Evolutionary conservation across 2,888 invertebrate species (phyloP).

Genomic region (Lepidochrysops patricia): DNA sequence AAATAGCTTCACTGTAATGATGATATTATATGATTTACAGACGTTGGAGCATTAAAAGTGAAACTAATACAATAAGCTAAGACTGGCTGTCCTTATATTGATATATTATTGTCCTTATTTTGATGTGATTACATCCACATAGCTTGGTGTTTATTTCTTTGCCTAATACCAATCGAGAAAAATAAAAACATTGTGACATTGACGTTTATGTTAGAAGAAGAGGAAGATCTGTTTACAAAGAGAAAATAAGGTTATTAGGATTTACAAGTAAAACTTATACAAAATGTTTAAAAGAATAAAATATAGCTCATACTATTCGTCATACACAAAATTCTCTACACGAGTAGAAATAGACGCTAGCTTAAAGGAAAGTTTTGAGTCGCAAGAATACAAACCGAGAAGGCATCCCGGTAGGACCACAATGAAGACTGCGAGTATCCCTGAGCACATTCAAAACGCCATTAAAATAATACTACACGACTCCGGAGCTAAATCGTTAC

Average conservation of each 20-base stretch:
- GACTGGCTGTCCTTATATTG: too few relatives aligned
- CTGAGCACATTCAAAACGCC: constrained; percentile 74
- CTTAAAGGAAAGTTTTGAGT: constrained; percentile 61
- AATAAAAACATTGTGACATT: too few relatives aligned
- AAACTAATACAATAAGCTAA: too few relatives aligned
- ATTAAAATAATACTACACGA: constrained; percentile 74
- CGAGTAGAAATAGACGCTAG: constrained; percentile 66
- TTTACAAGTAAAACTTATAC: constrained; percentile 10
- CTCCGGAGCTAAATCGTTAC: constrained; percentile 69
- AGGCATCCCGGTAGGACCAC: constrained; percentile 82
- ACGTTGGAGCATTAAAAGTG: too few relatives aligned
- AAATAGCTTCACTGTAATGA: too few relatives aligned
- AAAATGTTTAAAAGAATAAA: constrained; percentile 55
- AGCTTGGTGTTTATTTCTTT: too few relatives aligned
- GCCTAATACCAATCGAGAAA: too few relatives aligned
- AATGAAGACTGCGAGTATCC: constrained; percentile 69
- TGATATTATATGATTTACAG: too few relatives aligned
- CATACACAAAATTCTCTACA: constrained; percentile 44
- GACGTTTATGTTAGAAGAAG: too few relatives aligned
- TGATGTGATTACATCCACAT: too few relatives aligned
- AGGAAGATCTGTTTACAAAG: background rate
- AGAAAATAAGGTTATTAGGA: background rate
- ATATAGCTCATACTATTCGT: constrained; percentile 32
- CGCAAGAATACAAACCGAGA: constrained; percentile 76
- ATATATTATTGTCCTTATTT: too few relatives aligned